Base-by-base conservation (phyloP, 2,797 vertebrate species). In the Siniperca scherzeri region DNA sequence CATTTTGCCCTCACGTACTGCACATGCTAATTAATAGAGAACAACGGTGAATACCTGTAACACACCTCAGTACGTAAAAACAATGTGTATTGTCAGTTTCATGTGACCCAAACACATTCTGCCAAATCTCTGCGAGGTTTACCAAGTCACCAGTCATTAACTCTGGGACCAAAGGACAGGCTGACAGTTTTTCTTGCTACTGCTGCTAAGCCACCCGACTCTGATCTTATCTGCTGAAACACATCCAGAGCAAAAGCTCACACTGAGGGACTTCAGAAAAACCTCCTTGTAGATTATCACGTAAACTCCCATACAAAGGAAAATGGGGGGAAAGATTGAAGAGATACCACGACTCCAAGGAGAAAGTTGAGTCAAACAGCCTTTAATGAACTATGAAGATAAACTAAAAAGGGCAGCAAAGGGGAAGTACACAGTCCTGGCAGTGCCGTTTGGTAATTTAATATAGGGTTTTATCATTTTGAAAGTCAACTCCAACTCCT, bases 161-260 rank as follows among this genome's bases (percentile, higher is more conserved):
- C 81, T 81, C 48, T 7, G 33, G 30, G 72, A 76, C 60, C 84
- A 60, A 70, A 87, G 55, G 78, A 44, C 77, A 70, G 46, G 25
- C 77, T 6, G 65, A 73, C 53, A 52, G 52, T 30, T 61, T 33
- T 48, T 68, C 61, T 73, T 52, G 59, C 70, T 56, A 21, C 56
- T 53, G 50, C 50, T 56, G 52, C 21, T 21, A 36, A 57, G 12
- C 21, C 60, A 33, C 16, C 36, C 5, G 19, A 84, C 74, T 77
- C 56, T 77, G 70, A 80, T 90, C 67, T 76, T 64, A 85, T 91
- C 86, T 67, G 73, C 70, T 61, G 48, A 84, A 82, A 72, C 33
- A 64, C 62, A 64, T 74, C 55, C 57, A 6, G 59, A 72, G 64
- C 27, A 74, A 57, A 70, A 30, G 75, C n/a, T 57, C 70, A 57